Percentiles rank a stretch among this genome's conserved stretches.
Evolutionary conservation across 2,888 invertebrate species (phyloP).

Genomic region (Teleogryllus oceanicus): DNA sequence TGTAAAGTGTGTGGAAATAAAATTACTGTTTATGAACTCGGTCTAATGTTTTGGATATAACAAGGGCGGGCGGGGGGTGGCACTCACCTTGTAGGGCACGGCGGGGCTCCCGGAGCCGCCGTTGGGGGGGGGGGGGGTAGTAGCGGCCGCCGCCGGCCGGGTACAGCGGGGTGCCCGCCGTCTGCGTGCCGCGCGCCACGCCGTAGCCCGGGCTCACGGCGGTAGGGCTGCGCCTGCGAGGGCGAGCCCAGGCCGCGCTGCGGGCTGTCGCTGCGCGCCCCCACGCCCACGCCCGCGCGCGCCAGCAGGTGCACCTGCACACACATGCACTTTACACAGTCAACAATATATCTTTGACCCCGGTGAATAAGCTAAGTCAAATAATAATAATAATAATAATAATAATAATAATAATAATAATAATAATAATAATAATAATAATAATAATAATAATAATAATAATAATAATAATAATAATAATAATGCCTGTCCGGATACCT

Average conservation of each 20-base stretch:
- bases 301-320: constrained; percentile 42
- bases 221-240: constrained; percentile 9
- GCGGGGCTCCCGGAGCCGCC: neutral
- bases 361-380: too few species aligned
- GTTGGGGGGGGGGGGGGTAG: neutral
- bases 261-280: constrained; percentile 34
- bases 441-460: too few species aligned
- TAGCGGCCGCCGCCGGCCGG: neutral
- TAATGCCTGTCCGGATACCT: too few species aligned
- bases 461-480: too few species aligned
- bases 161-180: neutral
- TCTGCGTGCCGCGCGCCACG: constrained; percentile 21
- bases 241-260: constrained; percentile 29
- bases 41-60: too few species aligned
- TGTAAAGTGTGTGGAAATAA: too few species aligned
- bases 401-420: too few species aligned
- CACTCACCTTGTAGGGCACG: neutral
- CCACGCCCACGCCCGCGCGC: constrained; percentile 25
- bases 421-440: too few species aligned
- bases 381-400: too few species aligned
- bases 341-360: too few species aligned
- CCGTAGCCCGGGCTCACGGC: neutral
- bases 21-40: too few species aligned
- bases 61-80: too few species aligned
- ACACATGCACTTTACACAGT: neutral